These are phyloP conservation scores for Eidolon dupreanum DNA, from an alignment of 2,797 vertebrate species.

Conservation along the genomic window DNA sequence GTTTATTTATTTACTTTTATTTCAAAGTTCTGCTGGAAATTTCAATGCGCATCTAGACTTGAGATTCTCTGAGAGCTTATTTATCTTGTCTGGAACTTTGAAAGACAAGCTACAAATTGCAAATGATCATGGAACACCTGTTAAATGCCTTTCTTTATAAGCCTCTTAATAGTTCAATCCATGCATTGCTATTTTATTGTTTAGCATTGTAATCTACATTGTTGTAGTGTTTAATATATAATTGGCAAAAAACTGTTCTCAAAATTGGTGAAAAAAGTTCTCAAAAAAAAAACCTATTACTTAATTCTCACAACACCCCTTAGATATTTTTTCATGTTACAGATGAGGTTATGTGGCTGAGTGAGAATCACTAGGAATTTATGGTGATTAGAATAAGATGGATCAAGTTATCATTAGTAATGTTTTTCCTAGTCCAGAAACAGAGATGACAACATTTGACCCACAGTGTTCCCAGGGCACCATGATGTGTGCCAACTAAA, in stretches of 20 bases:
- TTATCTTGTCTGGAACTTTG: not conserved
- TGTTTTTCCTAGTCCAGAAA: not conserved
- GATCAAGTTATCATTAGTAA: not conserved
- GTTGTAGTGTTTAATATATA: not conserved
- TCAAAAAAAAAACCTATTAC: not conserved
- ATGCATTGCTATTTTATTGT: not conserved
- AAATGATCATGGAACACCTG: not conserved
- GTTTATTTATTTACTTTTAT: not conserved
- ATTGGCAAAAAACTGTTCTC: not conserved
- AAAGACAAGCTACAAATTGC: not conserved
- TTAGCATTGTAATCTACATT: not conserved
- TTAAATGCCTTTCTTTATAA: not conserved
- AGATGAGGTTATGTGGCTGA: not conserved
- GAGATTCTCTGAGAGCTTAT: not conserved
- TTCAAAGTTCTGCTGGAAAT: conserved; percentile 26
- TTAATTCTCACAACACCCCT: not conserved
- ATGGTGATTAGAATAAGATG: conserved; percentile 12
- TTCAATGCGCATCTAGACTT: not conserved
- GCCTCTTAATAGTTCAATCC: not conserved
- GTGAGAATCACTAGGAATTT: not conserved
- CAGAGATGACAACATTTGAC: not conserved
- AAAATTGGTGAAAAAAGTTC: not conserved
- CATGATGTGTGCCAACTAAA: not conserved
- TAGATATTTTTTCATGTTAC: not conserved
- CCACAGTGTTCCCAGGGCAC: not conserved